Percentiles rank a stretch among this genome's conserved stretches.
These are phyloP conservation scores for Uromys caudimaculatus DNA, from an alignment of 2,797 vertebrate genomes.

Conservation along the genomic window DNA sequence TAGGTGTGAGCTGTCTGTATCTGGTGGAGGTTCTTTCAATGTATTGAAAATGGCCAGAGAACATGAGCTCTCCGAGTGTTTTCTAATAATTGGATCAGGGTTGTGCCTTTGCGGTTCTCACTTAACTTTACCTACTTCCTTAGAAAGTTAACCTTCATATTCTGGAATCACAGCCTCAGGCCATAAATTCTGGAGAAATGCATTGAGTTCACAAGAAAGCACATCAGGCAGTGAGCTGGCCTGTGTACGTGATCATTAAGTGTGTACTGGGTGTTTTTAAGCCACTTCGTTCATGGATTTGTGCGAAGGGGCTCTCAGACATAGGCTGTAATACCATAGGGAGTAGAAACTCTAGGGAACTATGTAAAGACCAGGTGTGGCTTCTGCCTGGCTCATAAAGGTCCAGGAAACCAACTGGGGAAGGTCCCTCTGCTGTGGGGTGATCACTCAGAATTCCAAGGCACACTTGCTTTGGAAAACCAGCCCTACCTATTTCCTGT, in stretches of 20 bases:
- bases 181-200: background rate
- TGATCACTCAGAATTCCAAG: background rate
- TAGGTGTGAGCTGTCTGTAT: background rate
- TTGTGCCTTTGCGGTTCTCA: background rate
- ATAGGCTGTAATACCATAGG: background rate
- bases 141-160: background rate
- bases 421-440: background rate
- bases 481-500: background rate
- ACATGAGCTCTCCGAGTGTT: too few species aligned
- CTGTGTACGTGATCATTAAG: background rate
- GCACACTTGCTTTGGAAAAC: background rate
- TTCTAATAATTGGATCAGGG: background rate
- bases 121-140: background rate
- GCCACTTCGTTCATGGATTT: background rate
- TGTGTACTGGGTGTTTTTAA: background rate
- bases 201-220: background rate
- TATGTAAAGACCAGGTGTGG: background rate
- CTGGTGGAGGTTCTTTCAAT: background rate
- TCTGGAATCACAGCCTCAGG: background rate
- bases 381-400: background rate
- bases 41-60: background rate
- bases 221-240: background rate
- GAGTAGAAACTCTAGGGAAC: background rate
- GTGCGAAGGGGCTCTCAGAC: background rate
- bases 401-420: background rate